These are phyloP conservation scores for Muntiacus reevesi DNA, from an alignment of 2,113 vertebrate genomes.

Conservation along the genomic window DNA sequence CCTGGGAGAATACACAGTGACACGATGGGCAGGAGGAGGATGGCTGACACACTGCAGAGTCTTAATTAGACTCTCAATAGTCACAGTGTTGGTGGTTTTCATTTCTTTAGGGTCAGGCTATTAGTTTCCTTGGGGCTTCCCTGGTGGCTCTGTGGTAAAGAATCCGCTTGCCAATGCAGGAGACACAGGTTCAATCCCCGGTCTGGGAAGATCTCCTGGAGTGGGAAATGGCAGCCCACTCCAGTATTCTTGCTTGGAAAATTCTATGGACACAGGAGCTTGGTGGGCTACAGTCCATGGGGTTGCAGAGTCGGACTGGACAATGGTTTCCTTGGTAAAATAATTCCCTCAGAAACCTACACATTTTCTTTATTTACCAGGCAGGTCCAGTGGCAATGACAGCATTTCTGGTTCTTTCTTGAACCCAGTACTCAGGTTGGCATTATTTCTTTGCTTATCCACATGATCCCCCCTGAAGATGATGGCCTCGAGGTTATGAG, in stretches of 20 bases:
- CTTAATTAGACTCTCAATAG: neutral
- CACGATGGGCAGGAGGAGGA: neutral
- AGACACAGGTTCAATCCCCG: neutral
- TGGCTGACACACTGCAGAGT: neutral
- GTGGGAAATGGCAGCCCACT: neutral
- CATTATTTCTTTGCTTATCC: neutral
- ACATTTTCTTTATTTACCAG: neutral
- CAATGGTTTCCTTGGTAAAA: neutral
- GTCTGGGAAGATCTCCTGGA: neutral
- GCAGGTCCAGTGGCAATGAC: neutral
- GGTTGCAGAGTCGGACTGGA: no score
- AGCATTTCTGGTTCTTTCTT: neutral
- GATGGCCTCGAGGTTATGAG: neutral
- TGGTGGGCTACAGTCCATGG: no score
- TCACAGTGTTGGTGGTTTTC: neutral
- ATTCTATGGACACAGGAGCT: neutral
- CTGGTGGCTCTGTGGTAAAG: neutral
- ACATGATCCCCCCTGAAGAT: neutral
- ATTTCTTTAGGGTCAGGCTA: neutral
- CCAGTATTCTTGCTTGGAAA: neutral
- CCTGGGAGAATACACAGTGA: neutral
- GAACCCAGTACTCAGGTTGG: neutral
- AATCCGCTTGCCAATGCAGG: neutral
- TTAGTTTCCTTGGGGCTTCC: neutral
- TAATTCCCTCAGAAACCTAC: neutral